Evolutionary conservation across 2,797 vertebrate species (phyloP), one percentile per base, ranked within the genome.

Genomic region (Clarias pachynema): DNA sequence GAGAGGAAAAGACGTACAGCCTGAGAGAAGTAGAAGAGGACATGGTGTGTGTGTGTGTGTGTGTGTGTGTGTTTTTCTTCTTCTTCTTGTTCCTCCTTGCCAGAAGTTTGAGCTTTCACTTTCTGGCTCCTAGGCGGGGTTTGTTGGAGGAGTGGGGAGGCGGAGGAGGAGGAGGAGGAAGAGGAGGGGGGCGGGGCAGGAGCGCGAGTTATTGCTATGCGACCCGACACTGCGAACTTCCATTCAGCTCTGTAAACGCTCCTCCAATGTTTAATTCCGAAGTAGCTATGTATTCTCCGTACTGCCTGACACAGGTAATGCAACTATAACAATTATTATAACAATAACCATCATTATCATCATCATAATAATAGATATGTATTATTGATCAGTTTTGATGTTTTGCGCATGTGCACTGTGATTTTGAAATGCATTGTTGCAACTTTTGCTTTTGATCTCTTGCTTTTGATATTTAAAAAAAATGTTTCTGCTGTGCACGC

Each of bases 271-370:
- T 88, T 93, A 93, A 92, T 93, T 94, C 92, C 93, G 95, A 94
- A 93, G 87, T 91, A 93, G 92, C 94, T 92, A 98, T 98, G 97
- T 98, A 98, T 93, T 98, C 97, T 90, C 97, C 97, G 83, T 97
- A 97, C 96, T 98, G 97, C 96, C 93, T 98, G 94, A 98, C 97
- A 95, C 97, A 97, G 97, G 97, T 98, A 97, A 94, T 86, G 83
- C 62, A 44, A 80, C 20, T 14, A 37, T 37, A 53, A 29, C 26
- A 40, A 70, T 40, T 2, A 72, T 72, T 12, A 44, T n/a, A 44
- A 44, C n/a, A 22, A 34, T 40, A 4, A 62, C 9, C 6, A 20
- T 37, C 57, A 62, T 66, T 8, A 29, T 49, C 4, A 79, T 79
- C 2, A 66, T 66, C 14, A 44, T 63, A 14, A 62, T 40, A 16